Conservation (phyloP, 2,888 invertebrate genomes). For the Pyrochroa serraticornis region DNA sequence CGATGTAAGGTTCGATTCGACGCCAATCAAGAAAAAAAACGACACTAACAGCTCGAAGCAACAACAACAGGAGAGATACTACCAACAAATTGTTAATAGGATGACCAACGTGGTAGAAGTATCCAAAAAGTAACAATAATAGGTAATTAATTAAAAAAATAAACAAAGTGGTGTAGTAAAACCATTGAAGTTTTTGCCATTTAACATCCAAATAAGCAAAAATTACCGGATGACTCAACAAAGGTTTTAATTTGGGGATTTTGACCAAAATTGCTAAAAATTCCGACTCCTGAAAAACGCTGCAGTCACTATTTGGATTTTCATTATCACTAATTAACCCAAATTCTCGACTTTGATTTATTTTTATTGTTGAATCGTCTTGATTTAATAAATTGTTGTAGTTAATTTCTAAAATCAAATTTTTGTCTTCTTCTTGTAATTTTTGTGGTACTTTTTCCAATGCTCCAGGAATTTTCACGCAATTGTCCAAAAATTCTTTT, state of each 20-base stretch:
- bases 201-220: conserved; percentile 3
- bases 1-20: conserved; percentile 3
- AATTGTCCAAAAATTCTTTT: conserved; percentile 5
- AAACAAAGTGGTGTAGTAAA: neutral
- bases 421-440: neutral
- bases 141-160: conserved; percentile 4
- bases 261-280: neutral
- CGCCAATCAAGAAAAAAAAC: neutral
- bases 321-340: neutral
- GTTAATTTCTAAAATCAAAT: neutral
- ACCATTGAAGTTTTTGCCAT: conserved; percentile 4
- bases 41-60: neutral
- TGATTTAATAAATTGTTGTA: neutral
- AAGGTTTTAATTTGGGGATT: conserved; percentile 1
- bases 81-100: neutral
- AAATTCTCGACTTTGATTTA: neutral
- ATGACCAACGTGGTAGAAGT: neutral
- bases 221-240: neutral
- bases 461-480: neutral
- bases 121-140: neutral
- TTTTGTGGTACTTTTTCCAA: neutral
- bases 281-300: neutral
- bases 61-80: neutral
- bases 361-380: neutral
- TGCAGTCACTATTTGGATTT: neutral